These are phyloP conservation scores for Caerostris darwini DNA, from an alignment of 1,140 invertebrate species.

Conservation along the genomic window DNA sequence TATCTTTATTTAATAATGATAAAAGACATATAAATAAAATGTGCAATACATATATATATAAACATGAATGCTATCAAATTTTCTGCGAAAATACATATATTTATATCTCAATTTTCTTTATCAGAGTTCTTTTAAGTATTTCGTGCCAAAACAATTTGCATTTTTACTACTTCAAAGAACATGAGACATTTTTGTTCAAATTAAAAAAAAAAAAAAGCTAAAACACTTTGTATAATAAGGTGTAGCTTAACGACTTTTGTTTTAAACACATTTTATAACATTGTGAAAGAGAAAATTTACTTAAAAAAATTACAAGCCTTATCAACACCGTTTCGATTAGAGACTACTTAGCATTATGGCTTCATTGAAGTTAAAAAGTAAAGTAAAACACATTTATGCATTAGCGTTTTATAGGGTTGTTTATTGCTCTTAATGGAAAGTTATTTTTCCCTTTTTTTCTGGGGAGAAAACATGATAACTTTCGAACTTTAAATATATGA, in stretches of 20 bases:
- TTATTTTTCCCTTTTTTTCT: background rate
- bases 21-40: no score
- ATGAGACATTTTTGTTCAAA: background rate
- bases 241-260: background rate
- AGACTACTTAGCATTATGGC: slow-evolving; percentile 1
- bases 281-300: background rate
- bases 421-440: background rate
- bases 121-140: background rate
- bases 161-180: background rate
- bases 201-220: background rate
- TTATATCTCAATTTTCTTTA: background rate
- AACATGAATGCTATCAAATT: background rate
- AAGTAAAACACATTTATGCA: background rate
- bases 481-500: background rate
- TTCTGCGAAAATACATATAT: background rate
- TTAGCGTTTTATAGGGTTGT: background rate
- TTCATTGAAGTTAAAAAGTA: background rate
- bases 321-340: background rate
- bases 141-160: background rate
- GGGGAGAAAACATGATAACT: background rate
- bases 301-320: background rate
- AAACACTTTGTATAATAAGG: background rate
- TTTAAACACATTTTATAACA: background rate
- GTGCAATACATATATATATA: no score
- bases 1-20: no score